These are phyloP conservation scores for Cecidostiba fungosa DNA, from an alignment of 2,888 invertebrate genomes.

Conservation along the genomic window DNA sequence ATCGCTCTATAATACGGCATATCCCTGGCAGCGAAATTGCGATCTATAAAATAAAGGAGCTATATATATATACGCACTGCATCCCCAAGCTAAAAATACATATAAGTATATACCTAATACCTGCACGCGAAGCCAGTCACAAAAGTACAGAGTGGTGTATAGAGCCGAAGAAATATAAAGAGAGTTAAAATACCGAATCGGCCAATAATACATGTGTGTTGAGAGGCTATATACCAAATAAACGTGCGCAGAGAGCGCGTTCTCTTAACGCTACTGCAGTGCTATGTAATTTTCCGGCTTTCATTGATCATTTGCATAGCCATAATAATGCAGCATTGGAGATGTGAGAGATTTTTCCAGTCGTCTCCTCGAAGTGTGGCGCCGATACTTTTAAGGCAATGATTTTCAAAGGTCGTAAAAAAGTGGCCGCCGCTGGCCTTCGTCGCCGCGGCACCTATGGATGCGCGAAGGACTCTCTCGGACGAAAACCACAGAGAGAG, in stretches of 20 bases:
- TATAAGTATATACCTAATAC: no score
- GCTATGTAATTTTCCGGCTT: constrained; percentile 35
- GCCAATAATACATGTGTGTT: not conserved
- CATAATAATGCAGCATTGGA: not conserved
- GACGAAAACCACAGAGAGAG: not conserved
- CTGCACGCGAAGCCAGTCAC: not conserved
- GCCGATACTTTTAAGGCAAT: constrained; percentile 43
- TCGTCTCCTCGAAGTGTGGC: not conserved
- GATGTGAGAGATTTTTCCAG: not conserved
- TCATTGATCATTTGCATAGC: constrained; percentile 28
- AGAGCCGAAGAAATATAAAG: not conserved
- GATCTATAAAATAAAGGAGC: no score
- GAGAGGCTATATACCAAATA: not conserved
- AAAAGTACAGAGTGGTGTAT: not conserved
- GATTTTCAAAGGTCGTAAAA: constrained; percentile 34
- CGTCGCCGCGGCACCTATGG: not conserved
- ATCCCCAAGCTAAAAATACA: not conserved
- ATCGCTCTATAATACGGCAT: not conserved
- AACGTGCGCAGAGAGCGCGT: not conserved
- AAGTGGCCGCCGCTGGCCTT: not conserved
- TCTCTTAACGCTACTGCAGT: not conserved
- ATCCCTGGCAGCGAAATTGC: not conserved
- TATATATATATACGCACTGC: not conserved
- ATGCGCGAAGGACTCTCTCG: not conserved
- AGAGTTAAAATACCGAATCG: not conserved